These are phyloP conservation scores for Diprion similis DNA, from an alignment of 1,140 invertebrate species.

Conservation along the genomic window DNA sequence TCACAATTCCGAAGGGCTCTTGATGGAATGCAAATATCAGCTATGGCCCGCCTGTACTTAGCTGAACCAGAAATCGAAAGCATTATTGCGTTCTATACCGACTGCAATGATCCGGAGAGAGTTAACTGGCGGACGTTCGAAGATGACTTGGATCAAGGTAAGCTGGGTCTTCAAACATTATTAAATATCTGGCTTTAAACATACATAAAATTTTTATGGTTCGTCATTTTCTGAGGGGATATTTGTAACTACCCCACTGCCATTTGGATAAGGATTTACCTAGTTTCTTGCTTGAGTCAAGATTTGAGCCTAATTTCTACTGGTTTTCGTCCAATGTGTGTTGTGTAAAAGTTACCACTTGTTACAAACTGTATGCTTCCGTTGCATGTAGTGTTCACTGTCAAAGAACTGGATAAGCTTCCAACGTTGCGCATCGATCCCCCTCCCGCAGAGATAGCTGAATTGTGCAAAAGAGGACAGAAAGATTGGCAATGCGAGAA, in stretches of 20 bases:
- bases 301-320: too few relatives aligned
- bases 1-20: slow-evolving; percentile 71
- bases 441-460: slow-evolving; percentile 58
- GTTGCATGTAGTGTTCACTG: slow-evolving; percentile 66
- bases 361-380: neutral
- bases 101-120: slow-evolving; percentile 68
- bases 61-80: slow-evolving; percentile 65
- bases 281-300: too few relatives aligned
- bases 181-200: too few relatives aligned
- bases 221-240: neutral
- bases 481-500: slow-evolving; percentile 59
- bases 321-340: too few relatives aligned
- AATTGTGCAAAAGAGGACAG: slow-evolving; percentile 57
- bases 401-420: slow-evolving; percentile 71
- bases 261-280: too few relatives aligned
- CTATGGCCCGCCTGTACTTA: slow-evolving; percentile 61
- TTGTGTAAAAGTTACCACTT: too few relatives aligned
- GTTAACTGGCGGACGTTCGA: slow-evolving; percentile 75
- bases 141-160: slow-evolving; percentile 73
- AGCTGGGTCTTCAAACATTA: neutral
- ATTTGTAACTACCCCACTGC: neutral
- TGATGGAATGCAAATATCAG: slow-evolving; percentile 67
- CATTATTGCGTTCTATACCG: slow-evolving; percentile 67
- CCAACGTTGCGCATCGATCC: slow-evolving; percentile 59
- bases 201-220: neutral